Base-by-base conservation (phyloP, 2,888 invertebrate genomes). In the Synergus gifuensis region DNA sequence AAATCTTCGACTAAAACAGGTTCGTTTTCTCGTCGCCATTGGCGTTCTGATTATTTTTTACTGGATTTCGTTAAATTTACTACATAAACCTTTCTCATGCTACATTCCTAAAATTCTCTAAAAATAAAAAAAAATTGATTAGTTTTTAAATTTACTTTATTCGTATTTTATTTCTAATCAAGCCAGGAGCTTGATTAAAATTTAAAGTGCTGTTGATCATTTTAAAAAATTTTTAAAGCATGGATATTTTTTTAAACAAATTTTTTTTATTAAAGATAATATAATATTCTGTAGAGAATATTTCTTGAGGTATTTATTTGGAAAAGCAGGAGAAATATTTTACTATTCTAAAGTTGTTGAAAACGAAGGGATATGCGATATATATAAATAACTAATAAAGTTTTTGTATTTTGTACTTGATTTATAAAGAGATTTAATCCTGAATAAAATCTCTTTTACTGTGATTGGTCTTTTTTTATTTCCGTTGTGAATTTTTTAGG, bases 1-100 rank as follows among this genome's bases (percentile, higher is more conserved):
- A 78, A 92, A 93, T 83, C 87, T 89, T 64, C 92, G 92, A 82
- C 86, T 94, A 62, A 89, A 91, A 84, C 92, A 93, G 92, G 94
- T 94, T 90, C 85, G 89, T 89, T 83, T 76, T 76, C 77, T 84
- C 76, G 80, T 86, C 79, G 83, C 83, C 18, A 79, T 87, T 81
- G 58, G 84, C 78, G 76, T 83, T 78, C 49, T 73, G n/a, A 28
- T 73, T n/a, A 79, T 81, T 77, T 44, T 89, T 80, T 87, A 84
- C 79, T 87, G 86, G 81, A 85, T 86, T 79, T 87, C 83, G 81
- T 79, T 83, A 76, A 80, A 81, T 83, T 79, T 54, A 78, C 77
- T 79, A 66, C 82, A 82, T 60, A 83, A 84, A 46, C 82, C 79
- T 79, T 62, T 84, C 14, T 82, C 83, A 77, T 78, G 69, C 81